Conservation (phyloP, 2,113 vertebrate species). For the Actinemys pallida region DNA sequence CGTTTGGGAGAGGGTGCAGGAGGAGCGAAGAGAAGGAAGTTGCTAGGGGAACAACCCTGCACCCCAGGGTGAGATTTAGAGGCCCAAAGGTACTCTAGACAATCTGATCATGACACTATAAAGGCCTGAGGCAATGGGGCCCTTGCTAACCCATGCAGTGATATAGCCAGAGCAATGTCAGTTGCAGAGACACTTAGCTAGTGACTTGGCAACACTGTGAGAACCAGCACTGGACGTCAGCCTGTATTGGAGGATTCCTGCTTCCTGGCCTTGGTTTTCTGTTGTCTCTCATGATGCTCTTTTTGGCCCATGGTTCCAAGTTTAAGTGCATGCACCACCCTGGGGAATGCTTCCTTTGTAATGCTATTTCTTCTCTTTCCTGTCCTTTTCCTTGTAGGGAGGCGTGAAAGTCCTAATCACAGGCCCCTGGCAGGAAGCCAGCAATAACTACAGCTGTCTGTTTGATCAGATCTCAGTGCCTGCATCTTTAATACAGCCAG, state of each 20-base stretch:
- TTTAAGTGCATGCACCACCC: background rate
- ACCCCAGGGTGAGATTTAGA: background rate
- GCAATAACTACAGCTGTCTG: slow-evolving; percentile 97
- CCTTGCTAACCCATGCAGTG: background rate
- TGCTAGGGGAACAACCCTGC: no score
- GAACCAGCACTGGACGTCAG: fast-evolving
- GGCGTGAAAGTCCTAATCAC: slow-evolving; percentile 99
- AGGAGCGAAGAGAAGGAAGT: fast-evolving
- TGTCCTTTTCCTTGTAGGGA: slow-evolving; percentile 83
- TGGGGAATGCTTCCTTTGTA: background rate
- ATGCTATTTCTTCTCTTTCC: background rate
- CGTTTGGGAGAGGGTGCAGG: background rate
- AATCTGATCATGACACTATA: background rate
- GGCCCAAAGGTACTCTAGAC: background rate
- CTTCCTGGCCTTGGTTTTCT: background rate
- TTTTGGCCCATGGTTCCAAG: background rate
- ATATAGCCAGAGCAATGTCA: background rate
- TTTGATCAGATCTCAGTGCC: slow-evolving; percentile 99
- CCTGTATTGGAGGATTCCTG: background rate
- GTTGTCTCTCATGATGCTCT: background rate
- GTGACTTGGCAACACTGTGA: background rate
- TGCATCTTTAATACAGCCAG: slow-evolving; percentile 97
- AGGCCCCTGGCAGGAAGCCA: slow-evolving; percentile 97
- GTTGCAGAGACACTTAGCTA: background rate
- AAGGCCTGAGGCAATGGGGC: background rate